These are phyloP conservation scores for Siniperca scherzeri DNA, from an alignment of 2,797 vertebrate species.

Conservation along the genomic window DNA sequence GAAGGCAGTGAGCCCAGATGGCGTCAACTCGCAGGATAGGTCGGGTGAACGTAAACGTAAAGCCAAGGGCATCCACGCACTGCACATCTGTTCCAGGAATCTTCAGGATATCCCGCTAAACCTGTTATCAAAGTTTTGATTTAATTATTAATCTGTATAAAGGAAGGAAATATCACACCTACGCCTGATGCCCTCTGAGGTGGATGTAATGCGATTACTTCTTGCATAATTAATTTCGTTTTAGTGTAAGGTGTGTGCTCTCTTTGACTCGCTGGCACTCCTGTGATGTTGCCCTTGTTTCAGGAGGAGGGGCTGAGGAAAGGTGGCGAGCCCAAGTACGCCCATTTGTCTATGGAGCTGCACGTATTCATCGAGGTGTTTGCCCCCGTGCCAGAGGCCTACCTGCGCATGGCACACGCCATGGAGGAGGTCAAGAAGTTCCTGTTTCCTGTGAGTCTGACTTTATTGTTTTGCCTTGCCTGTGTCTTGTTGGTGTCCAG, in stretches of 20 bases:
- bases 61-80: slow-evolving; percentile 49
- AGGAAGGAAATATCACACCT: slow-evolving; percentile 16
- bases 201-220: slow-evolving; percentile 23
- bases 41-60: slow-evolving; percentile 37
- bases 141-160: slow-evolving; percentile 31
- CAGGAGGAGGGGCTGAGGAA: slow-evolving; percentile 96
- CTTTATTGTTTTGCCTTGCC: not conserved
- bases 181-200: slow-evolving; percentile 13
- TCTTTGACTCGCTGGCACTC: not conserved
- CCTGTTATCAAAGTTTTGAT: slow-evolving; percentile 30
- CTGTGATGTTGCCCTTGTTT: slow-evolving; percentile 14
- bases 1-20: slow-evolving; percentile 65
- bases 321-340: slow-evolving; percentile 96
- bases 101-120: slow-evolving; percentile 38
- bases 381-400: slow-evolving; percentile 95
- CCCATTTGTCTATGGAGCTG: slow-evolving; percentile 95
- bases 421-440: slow-evolving; percentile 99
- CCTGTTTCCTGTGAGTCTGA: slow-evolving; percentile 91
- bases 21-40: slow-evolving; percentile 34
- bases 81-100: slow-evolving; percentile 55
- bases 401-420: slow-evolving; percentile 96
- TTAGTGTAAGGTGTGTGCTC: not conserved
- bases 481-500: not conserved
- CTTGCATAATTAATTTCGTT: slow-evolving; percentile 36
- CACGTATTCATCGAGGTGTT: slow-evolving; percentile 99